Conservation (phyloP, 2,888 invertebrate genomes). For the Leucania comma region DNA sequence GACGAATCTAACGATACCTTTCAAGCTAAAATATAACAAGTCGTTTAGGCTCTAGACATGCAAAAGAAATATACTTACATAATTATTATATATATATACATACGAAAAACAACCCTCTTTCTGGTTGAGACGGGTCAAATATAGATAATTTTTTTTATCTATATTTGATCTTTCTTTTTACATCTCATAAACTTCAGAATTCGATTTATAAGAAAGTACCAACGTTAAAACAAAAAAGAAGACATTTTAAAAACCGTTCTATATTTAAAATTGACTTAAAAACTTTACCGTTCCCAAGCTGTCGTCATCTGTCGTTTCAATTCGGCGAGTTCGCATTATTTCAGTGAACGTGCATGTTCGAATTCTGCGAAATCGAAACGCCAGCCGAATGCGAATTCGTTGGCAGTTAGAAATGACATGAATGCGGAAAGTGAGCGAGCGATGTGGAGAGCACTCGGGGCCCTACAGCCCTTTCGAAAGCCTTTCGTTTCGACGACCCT, state of each 20-base stretch:
- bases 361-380: constrained; percentile 34
- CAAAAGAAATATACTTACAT: too few species aligned
- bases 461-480: constrained; percentile 59
- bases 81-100: too few species aligned
- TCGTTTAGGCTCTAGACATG: too few species aligned
- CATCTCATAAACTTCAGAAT: too few species aligned
- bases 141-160: too few species aligned
- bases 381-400: constrained; percentile 45
- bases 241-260: constrained; percentile 4
- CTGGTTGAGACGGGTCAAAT: too few species aligned
- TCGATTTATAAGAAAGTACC: background rate
- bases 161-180: too few species aligned
- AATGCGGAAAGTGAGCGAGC: constrained; percentile 65
- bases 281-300: constrained; percentile 23
- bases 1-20: too few species aligned
- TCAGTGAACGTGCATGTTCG: constrained; percentile 13
- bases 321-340: constrained; percentile 35
- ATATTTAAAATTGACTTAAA: constrained; percentile 30
- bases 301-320: constrained; percentile 41
- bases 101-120: too few species aligned
- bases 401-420: constrained; percentile 58
- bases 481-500: constrained; percentile 67
- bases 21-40: too few species aligned
- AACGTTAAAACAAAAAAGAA: background rate
- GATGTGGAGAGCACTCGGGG: constrained; percentile 54